Evolutionary conservation across 2,797 vertebrate genomes (phyloP).

Genomic region (Muscicapa striata): DNA sequence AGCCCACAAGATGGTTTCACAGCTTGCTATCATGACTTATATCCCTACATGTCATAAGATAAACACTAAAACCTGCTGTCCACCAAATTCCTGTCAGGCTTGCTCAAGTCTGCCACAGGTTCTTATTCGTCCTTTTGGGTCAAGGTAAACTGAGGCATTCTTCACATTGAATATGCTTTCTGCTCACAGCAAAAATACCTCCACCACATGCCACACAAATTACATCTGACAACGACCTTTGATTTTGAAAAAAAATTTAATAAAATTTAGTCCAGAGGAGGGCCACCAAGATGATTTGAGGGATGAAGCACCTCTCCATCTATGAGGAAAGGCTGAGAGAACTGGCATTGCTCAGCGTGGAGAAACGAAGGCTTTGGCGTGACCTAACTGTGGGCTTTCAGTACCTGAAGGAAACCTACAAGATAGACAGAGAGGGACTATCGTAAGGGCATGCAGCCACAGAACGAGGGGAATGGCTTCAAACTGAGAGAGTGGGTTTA

Average conservation of each 20-base stretch:
- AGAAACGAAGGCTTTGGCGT: background rate
- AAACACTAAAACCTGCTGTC: background rate
- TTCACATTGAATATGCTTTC: accelerated
- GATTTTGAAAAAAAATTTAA: background rate
- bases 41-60: accelerated
- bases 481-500: no score
- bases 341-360: background rate
- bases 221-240: accelerated
- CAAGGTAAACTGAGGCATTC: background rate
- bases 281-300: background rate
- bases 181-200: background rate
- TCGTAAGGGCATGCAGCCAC: background rate
- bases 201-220: background rate
- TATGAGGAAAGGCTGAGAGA: background rate
- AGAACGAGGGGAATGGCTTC: background rate
- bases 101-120: no score
- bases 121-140: background rate
- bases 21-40: background rate
- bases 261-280: background rate
- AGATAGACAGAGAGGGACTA: background rate
- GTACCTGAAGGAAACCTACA: background rate
- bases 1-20: background rate
- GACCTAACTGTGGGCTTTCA: background rate
- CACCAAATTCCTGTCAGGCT: background rate
- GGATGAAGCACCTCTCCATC: background rate